Conservation (phyloP, 2,888 invertebrate genomes). For the Urechis unicinctus region DNA sequence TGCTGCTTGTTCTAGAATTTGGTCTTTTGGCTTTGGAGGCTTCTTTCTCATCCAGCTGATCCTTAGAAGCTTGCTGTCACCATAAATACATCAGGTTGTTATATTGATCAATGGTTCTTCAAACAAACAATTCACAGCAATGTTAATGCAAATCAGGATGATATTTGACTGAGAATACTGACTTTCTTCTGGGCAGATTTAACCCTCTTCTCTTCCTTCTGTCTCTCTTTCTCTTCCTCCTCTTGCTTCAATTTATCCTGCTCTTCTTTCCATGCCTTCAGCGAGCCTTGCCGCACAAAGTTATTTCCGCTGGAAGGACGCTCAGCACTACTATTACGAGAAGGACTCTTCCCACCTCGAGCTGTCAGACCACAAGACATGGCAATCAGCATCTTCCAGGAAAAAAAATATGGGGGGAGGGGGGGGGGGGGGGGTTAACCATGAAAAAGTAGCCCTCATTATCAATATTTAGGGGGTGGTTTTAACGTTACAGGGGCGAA, state of each 20-base stretch:
- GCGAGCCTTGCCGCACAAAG: slow-evolving; percentile 37
- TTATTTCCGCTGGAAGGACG: slow-evolving; percentile 25
- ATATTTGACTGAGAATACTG: neutral
- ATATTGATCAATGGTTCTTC: too few species aligned
- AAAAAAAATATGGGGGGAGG: too few species aligned
- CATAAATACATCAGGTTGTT: too few species aligned
- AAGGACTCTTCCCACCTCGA: slow-evolving; percentile 27
- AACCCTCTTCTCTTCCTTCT: slow-evolving; percentile 31
- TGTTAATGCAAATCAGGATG: neutral
- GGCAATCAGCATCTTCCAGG: too few species aligned
- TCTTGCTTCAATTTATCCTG: slow-evolving; percentile 36
- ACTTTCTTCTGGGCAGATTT: slow-evolving; percentile 36
- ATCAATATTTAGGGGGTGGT: too few species aligned
- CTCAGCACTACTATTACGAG: slow-evolving; percentile 32
- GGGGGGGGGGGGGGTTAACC: too few species aligned
- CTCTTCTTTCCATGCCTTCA: slow-evolving; percentile 44
- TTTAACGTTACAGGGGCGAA: too few species aligned
- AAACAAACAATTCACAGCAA: too few species aligned
- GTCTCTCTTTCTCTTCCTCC: slow-evolving; percentile 42
- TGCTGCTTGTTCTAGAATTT: slow-evolving; percentile 33
- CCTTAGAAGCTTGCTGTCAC: neutral
- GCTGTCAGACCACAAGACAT: too few species aligned
- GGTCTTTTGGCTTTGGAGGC: slow-evolving; percentile 28
- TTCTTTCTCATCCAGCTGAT: slow-evolving; percentile 14
- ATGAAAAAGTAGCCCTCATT: too few species aligned